Evolutionary conservation across 2,888 invertebrate species (phyloP), one percentile per base, ranked within the genome.

Genomic region (Trachelus troglodyta): DNA sequence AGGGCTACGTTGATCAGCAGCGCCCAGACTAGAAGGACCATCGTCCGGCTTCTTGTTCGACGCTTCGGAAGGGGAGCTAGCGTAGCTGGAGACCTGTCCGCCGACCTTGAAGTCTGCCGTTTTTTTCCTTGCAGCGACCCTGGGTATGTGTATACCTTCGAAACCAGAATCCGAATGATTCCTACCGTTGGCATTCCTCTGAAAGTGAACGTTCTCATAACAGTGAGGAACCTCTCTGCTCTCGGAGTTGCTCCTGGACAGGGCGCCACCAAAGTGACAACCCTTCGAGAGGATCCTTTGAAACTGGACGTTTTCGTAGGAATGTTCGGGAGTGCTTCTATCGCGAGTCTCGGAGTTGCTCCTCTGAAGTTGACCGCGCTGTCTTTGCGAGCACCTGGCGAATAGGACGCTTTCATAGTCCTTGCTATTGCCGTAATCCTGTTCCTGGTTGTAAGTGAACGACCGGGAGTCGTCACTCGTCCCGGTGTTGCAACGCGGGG

Each of bases 51-150:
- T 86, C 15, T 30, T 69, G 78, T 83, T 81, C 56, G 75, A 77
- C 40, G 79, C 75, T 12, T 77, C 83, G 23, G 83, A 79, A 23
- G 85, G 83, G 69, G 81, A 81, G 71, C 80, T 73, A 76, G 76
- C 78, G 9, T 88, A 88, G 80, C 80, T 85, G 31, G 75, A 85
- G 56, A 90, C 91, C 76, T 87, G 86, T 12, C 90, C 91, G 1
- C 90, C 91, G 69, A 91, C 85, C 71, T 88, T 88, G 77, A 91
- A 91, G 30, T 90, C 90, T 33, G 85, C 85, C 69, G 83, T 83
- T 68, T 85, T 86, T 77, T 86, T 89, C n/a, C 88, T 83, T 3
- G 89, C 83, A 12, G 84, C 84, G 12, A 90, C 85, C 33, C 90
- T 85, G 1, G 90, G 90, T 79, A 90, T 90, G 73, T 89, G 87